Base-by-base conservation (phyloP, 2,797 vertebrate genomes). In the Malacoctenus gilli region DNA sequence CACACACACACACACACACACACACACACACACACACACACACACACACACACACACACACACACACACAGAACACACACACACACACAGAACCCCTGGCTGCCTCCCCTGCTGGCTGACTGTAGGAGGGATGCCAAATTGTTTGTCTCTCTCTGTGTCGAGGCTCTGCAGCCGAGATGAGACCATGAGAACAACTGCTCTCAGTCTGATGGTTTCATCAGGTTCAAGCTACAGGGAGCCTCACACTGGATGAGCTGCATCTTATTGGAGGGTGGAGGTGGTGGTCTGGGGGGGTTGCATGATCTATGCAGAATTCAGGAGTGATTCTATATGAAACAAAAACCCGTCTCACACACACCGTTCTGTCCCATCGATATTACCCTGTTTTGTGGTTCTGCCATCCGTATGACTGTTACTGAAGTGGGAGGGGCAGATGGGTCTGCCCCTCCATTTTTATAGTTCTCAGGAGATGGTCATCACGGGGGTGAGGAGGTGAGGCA, bases 41-140 rank as follows among this genome's bases (percentile, higher is more conserved):
- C 25, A 19, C 31, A 14, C 40, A 30, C 16, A 25, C 58, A 37
- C 34, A 41, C 72, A 59, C 59, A 49, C 4, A 40, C 52, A 34
- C 36, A 34, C 49, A 41, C 46, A 47, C 59, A 59, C 39, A 59
- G 23, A 38, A n/a, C n/a, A n/a, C n/a, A n/a, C n/a, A n/a, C n/a
- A n/a, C n/a, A n/a, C n/a, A n/a, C n/a, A n/a, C n/a, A n/a, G 42
- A 56, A 68, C 61, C n/a, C n/a, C n/a, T 20, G 20, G 53, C 14
- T 62, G 44, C 60, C 36, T 60, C 72, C 68, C 85, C 87, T 68
- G 79, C 88, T 87, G 84, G 59, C 79, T 75, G 81, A 77, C 83
- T 78, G 87, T 86, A 84, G 85, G 87, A 87, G 87, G 86, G 77
- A 86, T 84, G 86, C 80, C 85, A 90, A 89, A 90, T 87, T 87